A percentile compares a stretch with the other conserved stretches of the same genome.
Conservation (phyloP, 1,140 invertebrate species). For the Ylistrum balloti region DNA sequence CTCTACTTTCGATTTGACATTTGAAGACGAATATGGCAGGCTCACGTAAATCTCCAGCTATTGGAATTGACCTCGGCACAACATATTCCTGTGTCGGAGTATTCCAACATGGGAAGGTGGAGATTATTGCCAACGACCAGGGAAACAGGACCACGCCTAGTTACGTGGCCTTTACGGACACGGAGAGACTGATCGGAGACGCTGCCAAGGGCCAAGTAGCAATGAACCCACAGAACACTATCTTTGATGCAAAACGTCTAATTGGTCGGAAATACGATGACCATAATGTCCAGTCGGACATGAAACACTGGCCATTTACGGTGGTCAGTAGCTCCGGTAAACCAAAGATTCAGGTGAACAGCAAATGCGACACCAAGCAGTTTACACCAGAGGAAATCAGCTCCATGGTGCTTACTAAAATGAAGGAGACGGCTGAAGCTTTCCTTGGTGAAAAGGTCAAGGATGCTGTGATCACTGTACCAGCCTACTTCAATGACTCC, state of each 20-base stretch:
- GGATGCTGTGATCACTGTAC: constrained; percentile 82
- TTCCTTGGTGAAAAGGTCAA: constrained; percentile 88
- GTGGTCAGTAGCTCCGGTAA: constrained; percentile 71
- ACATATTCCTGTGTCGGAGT: constrained; percentile 84
- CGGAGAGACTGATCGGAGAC: constrained; percentile 93
- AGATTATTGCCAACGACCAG: constrained; percentile 96
- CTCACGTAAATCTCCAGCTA: constrained; percentile 76
- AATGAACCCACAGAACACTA: constrained; percentile 97
- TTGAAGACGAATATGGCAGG: background rate
- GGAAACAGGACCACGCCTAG: constrained; percentile 92
- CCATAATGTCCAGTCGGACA: constrained; percentile 92
- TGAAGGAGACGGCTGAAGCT: constrained; percentile 96
- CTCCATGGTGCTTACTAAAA: constrained; percentile 92
- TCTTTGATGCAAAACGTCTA: constrained; percentile 92
- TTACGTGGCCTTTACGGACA: constrained; percentile 95
- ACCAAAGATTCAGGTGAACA: constrained; percentile 90
- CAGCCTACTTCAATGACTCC: constrained; percentile 82
- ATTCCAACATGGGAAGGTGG: constrained; percentile 90
- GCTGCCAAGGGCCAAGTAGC: constrained; percentile 86
- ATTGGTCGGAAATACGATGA: constrained; percentile 97
- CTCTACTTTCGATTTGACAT: background rate
- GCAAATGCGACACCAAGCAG: constrained; percentile 93
- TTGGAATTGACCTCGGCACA: constrained; percentile 85
- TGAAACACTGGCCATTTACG: constrained; percentile 95
- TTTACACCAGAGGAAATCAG: constrained; percentile 96